Conservation (phyloP, 2,797 vertebrate species). For the Brachyrhaphis roseni region DNA sequence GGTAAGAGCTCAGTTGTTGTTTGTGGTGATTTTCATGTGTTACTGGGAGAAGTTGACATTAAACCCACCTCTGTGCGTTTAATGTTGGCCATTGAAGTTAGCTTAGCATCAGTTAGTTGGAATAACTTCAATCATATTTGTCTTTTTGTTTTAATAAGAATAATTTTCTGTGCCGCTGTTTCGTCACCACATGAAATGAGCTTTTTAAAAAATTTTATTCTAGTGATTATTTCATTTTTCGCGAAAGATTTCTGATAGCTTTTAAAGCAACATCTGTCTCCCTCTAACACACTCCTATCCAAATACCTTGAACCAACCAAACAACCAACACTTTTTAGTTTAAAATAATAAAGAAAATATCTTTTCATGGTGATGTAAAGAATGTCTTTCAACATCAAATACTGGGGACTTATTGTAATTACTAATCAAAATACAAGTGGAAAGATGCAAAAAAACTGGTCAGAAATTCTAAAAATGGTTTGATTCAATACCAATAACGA, state of each 20-base stretch:
- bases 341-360: neutral
- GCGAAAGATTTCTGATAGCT: neutral
- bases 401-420: neutral
- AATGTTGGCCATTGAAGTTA: slow-evolving; percentile 13
- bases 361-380: neutral
- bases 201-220: neutral
- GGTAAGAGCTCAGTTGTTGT: slow-evolving; percentile 70
- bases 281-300: neutral
- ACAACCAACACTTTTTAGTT: neutral
- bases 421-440: neutral
- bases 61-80: neutral
- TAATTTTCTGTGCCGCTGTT: neutral
- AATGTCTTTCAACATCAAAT: neutral
- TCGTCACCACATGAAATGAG: neutral
- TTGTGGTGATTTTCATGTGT: neutral
- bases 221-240: too few species aligned
- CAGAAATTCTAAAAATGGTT: neutral
- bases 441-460: neutral
- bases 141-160: neutral
- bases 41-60: neutral
- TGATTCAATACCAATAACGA: neutral
- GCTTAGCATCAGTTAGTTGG: slow-evolving; percentile 13
- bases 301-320: neutral
- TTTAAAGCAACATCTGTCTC: neutral
- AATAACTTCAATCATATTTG: neutral